Percentiles rank a stretch among this genome's conserved stretches.
Evolutionary conservation across 2,113 vertebrate genomes (phyloP).

Genomic region (Smithornis capensis): DNA sequence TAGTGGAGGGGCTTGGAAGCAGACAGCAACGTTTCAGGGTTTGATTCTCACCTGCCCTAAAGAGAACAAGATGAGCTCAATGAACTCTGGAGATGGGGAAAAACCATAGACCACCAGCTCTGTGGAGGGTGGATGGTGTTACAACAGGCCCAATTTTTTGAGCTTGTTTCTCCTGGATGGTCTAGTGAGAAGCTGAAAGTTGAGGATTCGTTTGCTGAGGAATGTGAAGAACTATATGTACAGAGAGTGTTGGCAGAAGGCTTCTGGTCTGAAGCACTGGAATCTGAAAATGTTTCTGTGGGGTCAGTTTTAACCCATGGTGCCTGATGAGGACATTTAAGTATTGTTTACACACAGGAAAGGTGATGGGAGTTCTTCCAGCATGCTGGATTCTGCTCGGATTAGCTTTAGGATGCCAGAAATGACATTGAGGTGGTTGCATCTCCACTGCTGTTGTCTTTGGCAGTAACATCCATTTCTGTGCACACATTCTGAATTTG

Average conservation of each 20-base stretch:
- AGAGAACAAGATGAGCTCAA: neutral
- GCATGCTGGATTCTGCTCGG: neutral
- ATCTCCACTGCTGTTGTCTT: neutral
- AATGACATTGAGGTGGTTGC: neutral
- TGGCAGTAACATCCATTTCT: neutral
- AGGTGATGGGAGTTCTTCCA: neutral
- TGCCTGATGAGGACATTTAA: neutral
- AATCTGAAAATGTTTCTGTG: neutral
- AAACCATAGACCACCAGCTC: accelerated
- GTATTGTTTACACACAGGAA: neutral
- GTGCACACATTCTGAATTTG: neutral
- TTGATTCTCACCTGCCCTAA: neutral
- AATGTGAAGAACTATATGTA: neutral
- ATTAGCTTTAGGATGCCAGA: neutral
- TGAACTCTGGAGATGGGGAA: neutral
- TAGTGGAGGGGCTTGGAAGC: neutral
- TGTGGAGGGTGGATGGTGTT: neutral
- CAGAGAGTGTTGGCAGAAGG: neutral
- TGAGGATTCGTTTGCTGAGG: neutral
- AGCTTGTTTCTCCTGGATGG: neutral
- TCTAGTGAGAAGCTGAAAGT: neutral
- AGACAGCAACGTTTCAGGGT: neutral
- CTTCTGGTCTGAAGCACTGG: neutral
- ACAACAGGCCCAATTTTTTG: neutral
- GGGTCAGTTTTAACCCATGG: neutral